Evolutionary conservation across 2,888 invertebrate genomes (phyloP).

Genomic region (Drosophila paranaensis): DNA sequence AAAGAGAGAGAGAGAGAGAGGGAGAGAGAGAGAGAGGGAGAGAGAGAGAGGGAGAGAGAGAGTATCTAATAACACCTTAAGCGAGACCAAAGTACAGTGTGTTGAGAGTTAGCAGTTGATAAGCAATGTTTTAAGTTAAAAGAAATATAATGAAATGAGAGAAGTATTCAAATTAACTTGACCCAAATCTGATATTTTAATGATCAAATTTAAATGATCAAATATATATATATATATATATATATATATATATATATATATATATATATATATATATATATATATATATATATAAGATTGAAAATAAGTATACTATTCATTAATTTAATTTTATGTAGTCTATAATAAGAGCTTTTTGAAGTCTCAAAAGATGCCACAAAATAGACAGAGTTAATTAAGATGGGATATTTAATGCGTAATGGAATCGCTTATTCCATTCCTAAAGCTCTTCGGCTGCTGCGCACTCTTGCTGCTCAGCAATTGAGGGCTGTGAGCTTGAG

Average conservation of each 20-base stretch:
- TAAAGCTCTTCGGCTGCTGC: background rate
- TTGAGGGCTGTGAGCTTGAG: background rate
- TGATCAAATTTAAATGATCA: too few species aligned
- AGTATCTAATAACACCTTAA: slow-evolving; percentile 3
- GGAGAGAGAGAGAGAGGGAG: background rate
- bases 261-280: too few species aligned
- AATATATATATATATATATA: too few species aligned
- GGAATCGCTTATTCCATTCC: slow-evolving; percentile 10
- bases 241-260: too few species aligned
- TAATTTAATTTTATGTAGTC: background rate
- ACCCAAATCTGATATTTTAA: background rate
- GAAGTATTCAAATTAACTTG: background rate
- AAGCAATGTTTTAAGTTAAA: background rate
- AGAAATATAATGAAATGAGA: too few species aligned
- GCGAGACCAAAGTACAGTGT: slow-evolving; percentile 5
- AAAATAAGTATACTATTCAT: background rate
- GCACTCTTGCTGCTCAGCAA: background rate
- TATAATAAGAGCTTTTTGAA: background rate
- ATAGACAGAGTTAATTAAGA: slow-evolving; percentile 4
- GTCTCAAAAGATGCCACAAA: background rate
- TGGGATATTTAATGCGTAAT: slow-evolving; percentile 1
- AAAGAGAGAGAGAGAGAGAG: background rate
- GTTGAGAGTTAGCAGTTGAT: slow-evolving; percentile 3
- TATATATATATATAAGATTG: too few species aligned
- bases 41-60: background rate